Evolutionary conservation across 1,140 invertebrate genomes (phyloP).

Genomic region (Hypothenemus hampei): DNA sequence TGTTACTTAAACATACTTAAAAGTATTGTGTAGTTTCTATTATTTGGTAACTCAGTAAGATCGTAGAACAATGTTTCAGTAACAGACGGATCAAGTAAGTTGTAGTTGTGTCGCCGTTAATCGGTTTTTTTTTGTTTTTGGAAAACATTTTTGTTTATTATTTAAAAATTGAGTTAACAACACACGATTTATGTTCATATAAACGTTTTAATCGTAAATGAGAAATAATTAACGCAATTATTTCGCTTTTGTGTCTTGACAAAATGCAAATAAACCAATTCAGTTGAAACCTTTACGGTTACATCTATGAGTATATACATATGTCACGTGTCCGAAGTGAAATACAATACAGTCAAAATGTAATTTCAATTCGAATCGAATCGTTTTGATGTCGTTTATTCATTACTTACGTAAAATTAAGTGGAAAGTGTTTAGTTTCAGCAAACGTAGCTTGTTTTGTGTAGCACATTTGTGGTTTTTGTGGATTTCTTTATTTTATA

Average conservation of each 20-base stretch:
- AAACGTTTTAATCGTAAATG: too few species aligned
- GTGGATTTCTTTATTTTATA: slow-evolving; percentile 2
- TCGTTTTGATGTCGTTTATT: slow-evolving; percentile 7
- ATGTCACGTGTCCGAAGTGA: slow-evolving; percentile 8
- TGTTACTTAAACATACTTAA: slow-evolving; percentile 6
- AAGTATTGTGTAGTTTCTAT: background rate
- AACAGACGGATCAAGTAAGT: background rate
- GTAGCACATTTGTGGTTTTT: slow-evolving; percentile 19
- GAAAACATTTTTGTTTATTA: slow-evolving; percentile 2
- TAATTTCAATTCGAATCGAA: slow-evolving; percentile 2
- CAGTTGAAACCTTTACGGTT: too few species aligned
- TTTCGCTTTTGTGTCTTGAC: too few species aligned
- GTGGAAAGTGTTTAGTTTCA: slow-evolving; percentile 15
- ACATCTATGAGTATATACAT: too few species aligned
- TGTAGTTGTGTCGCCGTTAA: slow-evolving; percentile 28
- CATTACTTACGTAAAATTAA: slow-evolving; percentile 6
- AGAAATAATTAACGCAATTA: too few species aligned
- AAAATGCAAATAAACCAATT: too few species aligned
- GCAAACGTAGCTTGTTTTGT: slow-evolving; percentile 20
- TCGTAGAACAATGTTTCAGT: slow-evolving; percentile 2
- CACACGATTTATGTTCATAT: too few species aligned
- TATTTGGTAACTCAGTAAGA: background rate
- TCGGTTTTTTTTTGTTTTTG: slow-evolving; percentile 2
- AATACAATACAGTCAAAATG: background rate
- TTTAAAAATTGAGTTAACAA: too few species aligned